Conservation (phyloP, 2,797 vertebrate species). For the Hoplostethus mediterraneus region DNA sequence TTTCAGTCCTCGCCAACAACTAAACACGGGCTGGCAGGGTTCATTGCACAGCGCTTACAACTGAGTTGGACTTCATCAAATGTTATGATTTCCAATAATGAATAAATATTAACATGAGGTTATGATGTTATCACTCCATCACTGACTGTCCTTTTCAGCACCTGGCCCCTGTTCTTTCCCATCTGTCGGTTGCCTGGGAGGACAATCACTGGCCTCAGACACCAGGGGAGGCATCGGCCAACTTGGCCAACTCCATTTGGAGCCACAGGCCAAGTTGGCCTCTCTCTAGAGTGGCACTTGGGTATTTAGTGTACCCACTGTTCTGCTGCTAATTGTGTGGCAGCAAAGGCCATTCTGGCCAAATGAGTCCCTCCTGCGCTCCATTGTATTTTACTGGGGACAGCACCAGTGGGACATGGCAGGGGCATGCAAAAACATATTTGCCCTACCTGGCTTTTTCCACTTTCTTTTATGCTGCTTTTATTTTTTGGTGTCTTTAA, state of each 20-base stretch:
- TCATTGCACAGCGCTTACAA: background rate
- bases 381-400: conserved; percentile 48
- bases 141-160: conserved; percentile 42
- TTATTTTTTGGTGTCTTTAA: background rate
- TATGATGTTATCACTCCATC: conserved; percentile 44
- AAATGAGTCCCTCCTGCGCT: conserved; percentile 49
- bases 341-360: conserved; percentile 45
- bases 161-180: conserved; percentile 47
- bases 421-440: conserved; percentile 21
- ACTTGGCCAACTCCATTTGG: conserved; percentile 50
- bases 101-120: conserved; percentile 33
- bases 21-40: background rate
- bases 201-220: conserved; percentile 57
- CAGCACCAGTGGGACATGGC: conserved; percentile 20
- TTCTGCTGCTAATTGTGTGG: conserved; percentile 58
- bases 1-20: background rate
- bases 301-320: conserved; percentile 52
- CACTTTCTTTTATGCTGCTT: conserved; percentile 3
- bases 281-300: conserved; percentile 56
- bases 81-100: conserved; percentile 12
- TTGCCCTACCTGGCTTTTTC: conserved; percentile 25
- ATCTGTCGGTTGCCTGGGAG: conserved; percentile 60
- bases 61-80: conserved; percentile 22
- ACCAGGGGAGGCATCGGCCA: conserved; percentile 47
- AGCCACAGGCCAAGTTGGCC: conserved; percentile 60